Evolutionary conservation across 2,888 invertebrate species (phyloP).

Genomic region (Dorcus parallelipipedus): DNA sequence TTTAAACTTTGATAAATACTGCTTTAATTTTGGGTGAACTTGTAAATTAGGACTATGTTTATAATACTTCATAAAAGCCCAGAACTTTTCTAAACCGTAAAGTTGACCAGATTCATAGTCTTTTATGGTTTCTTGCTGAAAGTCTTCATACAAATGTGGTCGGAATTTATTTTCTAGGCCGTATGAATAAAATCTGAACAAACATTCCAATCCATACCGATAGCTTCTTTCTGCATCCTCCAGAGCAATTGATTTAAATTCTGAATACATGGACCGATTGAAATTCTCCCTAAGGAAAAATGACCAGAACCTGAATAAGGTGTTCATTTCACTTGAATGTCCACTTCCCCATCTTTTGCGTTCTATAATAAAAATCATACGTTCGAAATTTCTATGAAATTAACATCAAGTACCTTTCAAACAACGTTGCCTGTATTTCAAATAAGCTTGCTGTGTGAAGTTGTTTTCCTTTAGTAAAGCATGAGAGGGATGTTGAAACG

Average conservation of each 20-base stretch:
- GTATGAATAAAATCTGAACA: slow-evolving; percentile 97
- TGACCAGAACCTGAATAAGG: slow-evolving; percentile 98
- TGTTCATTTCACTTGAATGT: slow-evolving; percentile 98
- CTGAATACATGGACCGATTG: slow-evolving; percentile 96
- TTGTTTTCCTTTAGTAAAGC: slow-evolving; percentile 92
- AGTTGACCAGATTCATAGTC: slow-evolving; percentile 92
- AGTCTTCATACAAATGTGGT: slow-evolving; percentile 92
- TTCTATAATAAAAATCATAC: slow-evolving; percentile 54
- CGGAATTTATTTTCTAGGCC: slow-evolving; percentile 95
- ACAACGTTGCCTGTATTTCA: slow-evolving; percentile 92
- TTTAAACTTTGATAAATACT: slow-evolving; percentile 74
- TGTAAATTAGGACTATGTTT: slow-evolving; percentile 73
- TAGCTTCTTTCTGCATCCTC: slow-evolving; percentile 91
- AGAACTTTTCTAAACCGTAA: slow-evolving; percentile 98
- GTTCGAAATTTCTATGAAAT: too few species aligned
- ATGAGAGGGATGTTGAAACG: slow-evolving; percentile 96
- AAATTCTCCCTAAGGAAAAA: slow-evolving; percentile 98
- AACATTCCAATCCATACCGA: slow-evolving; percentile 80
- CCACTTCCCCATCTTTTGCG: slow-evolving; percentile 90
- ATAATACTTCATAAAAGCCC: slow-evolving; percentile 98
- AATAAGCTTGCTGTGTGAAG: slow-evolving; percentile 96
- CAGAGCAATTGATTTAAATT: slow-evolving; percentile 87
- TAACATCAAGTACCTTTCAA: slow-evolving; percentile 56
- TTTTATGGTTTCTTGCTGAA: slow-evolving; percentile 70
- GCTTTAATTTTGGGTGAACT: slow-evolving; percentile 70